Evolutionary conservation across 2,113 vertebrate genomes (phyloP).

Genomic region (Hippocampus barbouri): DNA sequence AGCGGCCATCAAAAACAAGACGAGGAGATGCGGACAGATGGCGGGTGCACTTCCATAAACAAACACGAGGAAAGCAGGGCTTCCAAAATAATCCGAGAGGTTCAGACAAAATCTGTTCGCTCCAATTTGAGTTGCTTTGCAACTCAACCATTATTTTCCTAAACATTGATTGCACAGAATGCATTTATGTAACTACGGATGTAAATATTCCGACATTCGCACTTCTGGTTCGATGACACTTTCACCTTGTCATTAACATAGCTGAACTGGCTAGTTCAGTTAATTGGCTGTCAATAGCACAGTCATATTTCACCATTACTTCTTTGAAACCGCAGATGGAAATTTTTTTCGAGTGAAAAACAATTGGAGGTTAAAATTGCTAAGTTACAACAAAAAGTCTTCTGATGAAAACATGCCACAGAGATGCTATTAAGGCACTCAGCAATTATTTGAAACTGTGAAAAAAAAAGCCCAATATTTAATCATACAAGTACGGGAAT

Average conservation of each 20-base stretch:
- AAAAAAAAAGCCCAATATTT: too few species aligned
- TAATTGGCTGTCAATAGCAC: background rate
- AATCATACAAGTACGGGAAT: too few species aligned
- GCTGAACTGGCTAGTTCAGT: background rate
- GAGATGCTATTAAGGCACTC: too few species aligned
- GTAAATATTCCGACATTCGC: background rate
- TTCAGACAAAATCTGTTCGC: constrained; percentile 39
- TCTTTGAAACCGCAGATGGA: background rate
- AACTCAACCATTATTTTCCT: background rate
- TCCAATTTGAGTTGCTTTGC: constrained; percentile 23
- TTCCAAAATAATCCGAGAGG: constrained; percentile 38
- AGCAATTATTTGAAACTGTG: too few species aligned
- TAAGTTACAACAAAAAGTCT: background rate
- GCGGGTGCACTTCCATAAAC: constrained; percentile 52
- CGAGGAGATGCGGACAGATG: constrained; percentile 38
- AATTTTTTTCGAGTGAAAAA: background rate
- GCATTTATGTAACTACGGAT: background rate
- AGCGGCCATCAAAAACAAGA: constrained; percentile 41
- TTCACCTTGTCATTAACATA: background rate
- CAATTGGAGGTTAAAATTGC: background rate
- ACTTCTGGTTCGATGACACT: background rate
- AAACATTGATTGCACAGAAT: background rate
- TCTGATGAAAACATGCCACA: too few species aligned
- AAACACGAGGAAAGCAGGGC: constrained; percentile 46
- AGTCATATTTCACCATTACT: background rate